Conservation (phyloP, 2,888 invertebrate genomes). For the Pachymerium ferrugineum region DNA sequence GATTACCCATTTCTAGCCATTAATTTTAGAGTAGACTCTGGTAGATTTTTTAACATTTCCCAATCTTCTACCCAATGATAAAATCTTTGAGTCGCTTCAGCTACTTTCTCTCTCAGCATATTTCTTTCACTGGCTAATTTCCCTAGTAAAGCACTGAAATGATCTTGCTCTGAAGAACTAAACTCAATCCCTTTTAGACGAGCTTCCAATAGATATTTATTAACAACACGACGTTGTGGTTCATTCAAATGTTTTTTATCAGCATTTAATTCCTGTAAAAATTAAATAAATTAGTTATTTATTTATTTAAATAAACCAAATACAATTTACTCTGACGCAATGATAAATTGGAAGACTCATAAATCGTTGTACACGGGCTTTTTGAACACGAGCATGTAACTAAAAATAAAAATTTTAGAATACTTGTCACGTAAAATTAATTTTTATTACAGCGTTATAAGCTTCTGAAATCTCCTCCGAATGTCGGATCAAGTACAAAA, state of each 20-base stretch:
- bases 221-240: conserved; percentile 61
- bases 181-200: conserved; percentile 74
- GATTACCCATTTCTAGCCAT: conserved; percentile 58
- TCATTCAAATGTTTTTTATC: conserved; percentile 53
- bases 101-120: conserved; percentile 51
- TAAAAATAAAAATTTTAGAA: conserved; percentile 49
- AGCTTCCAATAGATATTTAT: conserved; percentile 75
- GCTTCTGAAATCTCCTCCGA: conserved; percentile 41
- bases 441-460: conserved; percentile 42
- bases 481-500: conserved; percentile 67
- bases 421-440: neutral
- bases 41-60: conserved; percentile 65
- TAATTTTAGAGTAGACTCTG: conserved; percentile 59
- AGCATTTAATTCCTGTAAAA: conserved; percentile 46
- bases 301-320: neutral
- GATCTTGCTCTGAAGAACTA: conserved; percentile 51
- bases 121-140: conserved; percentile 57
- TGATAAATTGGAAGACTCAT: conserved; percentile 64
- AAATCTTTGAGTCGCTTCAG: conserved; percentile 61
- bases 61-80: conserved; percentile 62
- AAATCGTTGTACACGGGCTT: conserved; percentile 68
- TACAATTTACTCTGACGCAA: conserved; percentile 54
- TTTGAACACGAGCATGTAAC: conserved; percentile 71
- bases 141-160: conserved; percentile 55
- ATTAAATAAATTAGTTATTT: conserved; percentile 6